Evolutionary conservation across 2,888 invertebrate species (phyloP), one percentile per base, ranked within the genome.

Genomic region (Dicyrtoma fusca): DNA sequence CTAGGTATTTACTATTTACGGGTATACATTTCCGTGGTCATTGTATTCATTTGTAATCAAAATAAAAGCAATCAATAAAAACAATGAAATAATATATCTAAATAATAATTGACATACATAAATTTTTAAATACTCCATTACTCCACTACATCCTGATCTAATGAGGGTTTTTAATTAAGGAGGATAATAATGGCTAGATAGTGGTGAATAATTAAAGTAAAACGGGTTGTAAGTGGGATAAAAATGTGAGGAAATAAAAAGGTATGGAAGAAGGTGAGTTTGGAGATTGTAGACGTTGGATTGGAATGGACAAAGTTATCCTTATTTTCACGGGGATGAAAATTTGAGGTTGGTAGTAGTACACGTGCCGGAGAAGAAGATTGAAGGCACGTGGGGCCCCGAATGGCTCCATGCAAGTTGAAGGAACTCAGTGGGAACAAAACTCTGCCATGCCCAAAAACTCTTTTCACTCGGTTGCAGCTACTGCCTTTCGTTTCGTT

Each of bases 301-400:
- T 34, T 34, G 34, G 8, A 26, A 57, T 57, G 57, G 25, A 57
- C 57, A 57, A 57, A 57, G 57, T 57, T 57, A 26, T 57, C n/a
- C 34, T 61, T 61, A 61, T 66, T 66, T 66, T 66, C 51, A 66
- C 66, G 66, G 66, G 42, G 51, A 53, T 51, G 53, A 53, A 53
- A 66, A 51, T 53, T 66, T 66, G 42, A 25, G 55, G 53, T 63
- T 44, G 62, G 55, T 14, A 34, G 34, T 61, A 42, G 45, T 68
- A 61, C 72, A 72, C 72, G 72, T 72, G 72, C 68, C 72, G 72
- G 62, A 62, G 59, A 66, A 72, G 72, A 72, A 72, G 71, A 72
- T 61, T 72, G 72, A 72, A 68, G 68, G 72, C 72, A 72, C 72
- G 72, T 72, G 72, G 72, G 65, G 51, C 71, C 71, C 71, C 70